phyloP scores from a whole-genome alignment of 1,140 invertebrate genomes.

The Colletes latitarsis region DNA sequence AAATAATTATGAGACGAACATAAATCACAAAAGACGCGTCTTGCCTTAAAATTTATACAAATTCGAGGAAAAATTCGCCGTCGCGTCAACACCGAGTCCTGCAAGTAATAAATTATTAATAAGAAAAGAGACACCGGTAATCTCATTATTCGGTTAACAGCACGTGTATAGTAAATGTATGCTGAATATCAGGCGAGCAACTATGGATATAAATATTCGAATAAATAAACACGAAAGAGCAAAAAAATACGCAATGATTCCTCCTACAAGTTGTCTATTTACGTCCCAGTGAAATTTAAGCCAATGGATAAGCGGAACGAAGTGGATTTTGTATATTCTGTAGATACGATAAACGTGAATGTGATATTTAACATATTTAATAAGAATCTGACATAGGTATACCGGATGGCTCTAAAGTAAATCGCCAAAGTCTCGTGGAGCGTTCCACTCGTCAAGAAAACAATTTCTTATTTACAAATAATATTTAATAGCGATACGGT shows the following conservation, averaged over 20 bases:
- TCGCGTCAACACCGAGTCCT: background rate
- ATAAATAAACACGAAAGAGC: background rate
- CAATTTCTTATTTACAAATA: background rate
- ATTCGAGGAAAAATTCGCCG: background rate
- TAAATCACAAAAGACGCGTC: background rate
- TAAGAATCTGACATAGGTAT: constrained; percentile 66
- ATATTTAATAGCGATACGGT: too few species aligned
- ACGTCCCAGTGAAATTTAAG: constrained; percentile 31
- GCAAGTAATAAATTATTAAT: constrained; percentile 30
- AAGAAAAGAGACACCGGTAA: constrained; percentile 16
- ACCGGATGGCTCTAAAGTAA: constrained; percentile 25
- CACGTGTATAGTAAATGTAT: constrained; percentile 29
- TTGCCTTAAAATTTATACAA: constrained; percentile 13
- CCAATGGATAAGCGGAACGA: constrained; percentile 26
- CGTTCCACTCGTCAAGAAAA: background rate
- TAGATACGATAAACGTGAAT: constrained; percentile 77
- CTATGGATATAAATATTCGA: constrained; percentile 28
- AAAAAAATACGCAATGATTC: background rate
- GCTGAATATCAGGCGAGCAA: constrained; percentile 20
- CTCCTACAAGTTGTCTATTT: constrained; percentile 19
- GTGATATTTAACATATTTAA: constrained; percentile 76
- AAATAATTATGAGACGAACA: too few species aligned
- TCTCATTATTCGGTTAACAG: constrained; percentile 19
- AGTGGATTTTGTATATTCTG: constrained; percentile 73
- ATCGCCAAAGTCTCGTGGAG: constrained; percentile 15